Base-by-base conservation (phyloP, 2,888 invertebrate genomes). In the Tachina lurida region DNA sequence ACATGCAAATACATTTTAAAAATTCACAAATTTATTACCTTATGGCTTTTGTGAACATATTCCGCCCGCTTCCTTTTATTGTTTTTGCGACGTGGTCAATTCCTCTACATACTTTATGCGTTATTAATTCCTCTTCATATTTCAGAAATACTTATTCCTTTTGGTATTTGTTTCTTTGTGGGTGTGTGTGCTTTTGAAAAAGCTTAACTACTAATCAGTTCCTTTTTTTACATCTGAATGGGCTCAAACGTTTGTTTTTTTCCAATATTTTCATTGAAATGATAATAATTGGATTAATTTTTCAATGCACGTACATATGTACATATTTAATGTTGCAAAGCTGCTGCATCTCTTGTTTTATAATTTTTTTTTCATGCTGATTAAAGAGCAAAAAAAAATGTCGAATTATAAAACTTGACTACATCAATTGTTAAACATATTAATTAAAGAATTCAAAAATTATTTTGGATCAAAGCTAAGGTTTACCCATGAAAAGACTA, bases 261-360 rank as follows among this genome's bases (percentile, higher is more conserved):
- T 71, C 58, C 58, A 83, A 73, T 58, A 76, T 82, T 90, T 89
- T 88, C 90, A 90, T 87, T 90, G 90, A 91, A 90, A 90, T 90
- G 91, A 90, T 90, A 89, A 91, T 91, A 91, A 91, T 91, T 91
- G 91, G 91, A 91, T 91, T 91, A 91, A 89, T 88, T 88, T 89
- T 89, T 87, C 88, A 8, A 17, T 88, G 87, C 0, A 7, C 5
- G 7, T 31, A 31, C 31, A 31, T 31, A 31, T 31, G 7, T 31
- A 31, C 31, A 31, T 43, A 49, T 88, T 88, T 87, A 60, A 76
- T 17, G 62, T 58, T n/a, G 41, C 43, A 49, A 41, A 41, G 41
- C n/a, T 71, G 47, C 45, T 62, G 68, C 5, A 54, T 4, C 49
- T 41, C 41, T 22, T 22, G 62, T 41, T 54, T 15, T n/a, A 31